Base-by-base conservation (phyloP, 2,888 invertebrate species). In the Dascillus cervinus region DNA sequence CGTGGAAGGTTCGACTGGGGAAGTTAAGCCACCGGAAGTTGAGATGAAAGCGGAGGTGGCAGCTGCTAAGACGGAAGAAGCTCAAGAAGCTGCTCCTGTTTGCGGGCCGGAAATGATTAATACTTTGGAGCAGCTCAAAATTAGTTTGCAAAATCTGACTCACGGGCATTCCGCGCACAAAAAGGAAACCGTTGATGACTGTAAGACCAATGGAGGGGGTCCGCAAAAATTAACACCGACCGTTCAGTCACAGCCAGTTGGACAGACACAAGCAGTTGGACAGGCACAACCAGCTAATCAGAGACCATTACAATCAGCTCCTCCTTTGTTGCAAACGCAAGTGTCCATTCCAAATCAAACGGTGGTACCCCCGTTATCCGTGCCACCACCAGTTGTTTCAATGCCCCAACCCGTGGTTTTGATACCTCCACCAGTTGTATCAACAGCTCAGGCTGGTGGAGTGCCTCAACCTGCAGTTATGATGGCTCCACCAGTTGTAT, bases 41-140 rank as follows among this genome's bases (percentile, higher is more conserved):
- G 30, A 21, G 4, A 12, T 12, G 10, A 32, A 26, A 25, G 9
- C 15, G 9, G 30, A 30, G 55, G 49, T 34, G 50, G 49, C 4
- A 43, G 43, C 39, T 51, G 52, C 23, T 30, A 39, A 37, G 25
- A 9, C 37, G 20, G 34, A 49, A 36, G 44, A 54, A 35, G 21
- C 37, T 24, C 35, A 48, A 32, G n/a, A n/a, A n/a, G n/a, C n/a
- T n/a, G 39, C 38, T 14, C 22, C 43, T 25, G 43, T 47, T 1
- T 51, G 71, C 29, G 67, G 67, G 1, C 67, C 67, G 0, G 68
- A 68, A 46, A 59, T 64, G 40, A 71, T 70, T 24, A 70, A 71
- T 36, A 73, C 73, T 0, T 51, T 73, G 20, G 73, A 73, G 39
- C 72, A 73, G 42, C 52, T 73, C 2, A 73, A 73, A 53, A 73